phyloP scores from a whole-genome alignment of 2,113 vertebrate genomes.

The Capricornis sumatraensis region DNA sequence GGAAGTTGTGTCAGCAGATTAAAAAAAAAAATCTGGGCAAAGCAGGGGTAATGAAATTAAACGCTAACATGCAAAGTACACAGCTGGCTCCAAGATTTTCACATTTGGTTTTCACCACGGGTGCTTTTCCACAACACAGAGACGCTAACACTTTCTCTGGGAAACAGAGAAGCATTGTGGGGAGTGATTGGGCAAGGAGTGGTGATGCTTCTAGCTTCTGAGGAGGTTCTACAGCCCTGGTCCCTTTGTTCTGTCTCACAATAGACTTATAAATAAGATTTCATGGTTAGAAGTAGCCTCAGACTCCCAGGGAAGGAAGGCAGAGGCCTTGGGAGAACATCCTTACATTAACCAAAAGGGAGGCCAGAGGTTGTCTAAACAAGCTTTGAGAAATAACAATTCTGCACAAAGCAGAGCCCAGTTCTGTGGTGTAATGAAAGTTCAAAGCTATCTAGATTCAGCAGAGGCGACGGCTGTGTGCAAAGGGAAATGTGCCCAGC shows the following conservation, averaged over 20 bases:
- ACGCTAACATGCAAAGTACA: rapidly evolving
- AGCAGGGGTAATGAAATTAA: background rate
- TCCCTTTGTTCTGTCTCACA: slow-evolving; percentile 9
- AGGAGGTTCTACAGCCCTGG: background rate
- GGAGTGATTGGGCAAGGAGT: background rate
- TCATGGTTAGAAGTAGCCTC: background rate
- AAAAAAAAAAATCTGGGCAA: background rate
- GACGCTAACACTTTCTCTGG: background rate
- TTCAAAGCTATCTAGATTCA: background rate
- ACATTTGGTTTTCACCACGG: background rate
- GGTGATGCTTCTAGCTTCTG: background rate
- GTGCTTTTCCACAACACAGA: background rate
- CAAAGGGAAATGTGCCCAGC: background rate
- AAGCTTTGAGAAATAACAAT: slow-evolving; percentile 34
- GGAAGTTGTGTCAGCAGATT: background rate
- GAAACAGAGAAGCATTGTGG: background rate
- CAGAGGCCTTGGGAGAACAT: slow-evolving; percentile 7
- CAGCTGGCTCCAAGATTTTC: rapidly evolving
- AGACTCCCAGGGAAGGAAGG: background rate
- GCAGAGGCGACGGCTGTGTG: background rate
- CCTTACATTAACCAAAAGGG: slow-evolving; percentile 21
- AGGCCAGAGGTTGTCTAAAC: slow-evolving; percentile 56
- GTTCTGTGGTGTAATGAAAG: background rate
- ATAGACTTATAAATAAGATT: background rate
- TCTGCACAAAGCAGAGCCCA: slow-evolving; percentile 22